Conservation (phyloP, 2,797 vertebrate genomes). For the Acanthurus tractus region DNA sequence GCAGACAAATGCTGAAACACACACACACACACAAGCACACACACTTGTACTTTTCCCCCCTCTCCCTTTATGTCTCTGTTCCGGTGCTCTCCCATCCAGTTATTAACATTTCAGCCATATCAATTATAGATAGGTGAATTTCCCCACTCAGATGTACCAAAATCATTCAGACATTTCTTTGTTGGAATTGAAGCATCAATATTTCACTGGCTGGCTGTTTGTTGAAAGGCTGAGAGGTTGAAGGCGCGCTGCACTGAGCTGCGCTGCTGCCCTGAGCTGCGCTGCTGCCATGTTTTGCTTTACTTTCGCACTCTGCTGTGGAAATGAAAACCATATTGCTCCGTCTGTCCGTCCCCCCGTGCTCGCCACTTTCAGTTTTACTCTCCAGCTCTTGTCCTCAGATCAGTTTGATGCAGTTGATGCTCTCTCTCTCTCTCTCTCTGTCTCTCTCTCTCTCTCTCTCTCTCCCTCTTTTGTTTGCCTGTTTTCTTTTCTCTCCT, state of each 20-base stretch:
- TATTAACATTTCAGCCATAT: slow-evolving; percentile 81
- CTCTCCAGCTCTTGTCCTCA: slow-evolving; percentile 7
- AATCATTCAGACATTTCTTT: slow-evolving; percentile 80
- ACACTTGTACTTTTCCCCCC: slow-evolving; percentile 17
- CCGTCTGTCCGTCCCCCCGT: slow-evolving; percentile 23
- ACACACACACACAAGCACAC: neutral
- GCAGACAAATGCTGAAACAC: neutral
- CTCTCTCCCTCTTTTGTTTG: no score
- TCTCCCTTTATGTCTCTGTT: slow-evolving; percentile 27
- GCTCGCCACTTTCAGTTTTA: slow-evolving; percentile 24
- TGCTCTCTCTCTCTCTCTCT: neutral
- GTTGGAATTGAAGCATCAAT: slow-evolving; percentile 83
- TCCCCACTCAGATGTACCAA: slow-evolving; percentile 68
- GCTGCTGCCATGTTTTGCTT: slow-evolving; percentile 32
- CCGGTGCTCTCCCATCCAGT: slow-evolving; percentile 58
- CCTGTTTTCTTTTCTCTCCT: no score
- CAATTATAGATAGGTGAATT: slow-evolving; percentile 80
- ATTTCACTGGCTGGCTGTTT: slow-evolving; percentile 82
- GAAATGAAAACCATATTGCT: slow-evolving; percentile 49
- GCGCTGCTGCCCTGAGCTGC: slow-evolving; percentile 22
- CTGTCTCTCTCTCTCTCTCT: no score
- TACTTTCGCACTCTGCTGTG: slow-evolving; percentile 35
- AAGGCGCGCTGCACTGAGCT: slow-evolving; percentile 38
- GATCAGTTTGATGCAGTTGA: slow-evolving; percentile 33
- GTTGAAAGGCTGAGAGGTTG: slow-evolving; percentile 72